Evolutionary conservation across 2,113 vertebrate genomes (phyloP).

Genomic region (Oreocharis arfaki): DNA sequence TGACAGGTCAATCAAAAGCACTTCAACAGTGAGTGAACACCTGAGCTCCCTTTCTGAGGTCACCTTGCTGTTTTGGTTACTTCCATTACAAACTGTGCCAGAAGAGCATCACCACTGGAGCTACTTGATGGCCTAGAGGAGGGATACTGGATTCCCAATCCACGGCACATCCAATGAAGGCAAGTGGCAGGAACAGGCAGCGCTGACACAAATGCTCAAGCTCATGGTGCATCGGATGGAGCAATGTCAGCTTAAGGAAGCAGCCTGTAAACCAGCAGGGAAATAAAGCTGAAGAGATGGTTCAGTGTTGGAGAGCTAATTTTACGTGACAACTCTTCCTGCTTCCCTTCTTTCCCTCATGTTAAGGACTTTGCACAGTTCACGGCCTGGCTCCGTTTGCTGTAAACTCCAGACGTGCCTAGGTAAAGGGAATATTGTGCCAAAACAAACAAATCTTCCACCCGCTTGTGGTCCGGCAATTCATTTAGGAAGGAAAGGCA

Average conservation of each 20-base stretch:
- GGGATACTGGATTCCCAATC: not conserved
- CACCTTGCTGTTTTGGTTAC: not conserved
- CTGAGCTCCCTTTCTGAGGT: not conserved
- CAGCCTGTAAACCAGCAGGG: not conserved
- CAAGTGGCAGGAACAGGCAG: not conserved
- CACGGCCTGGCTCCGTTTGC: not conserved
- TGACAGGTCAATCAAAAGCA: not conserved
- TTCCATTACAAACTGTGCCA: not conserved
- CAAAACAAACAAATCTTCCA: constrained; percentile 33
- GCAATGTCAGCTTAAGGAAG: not conserved
- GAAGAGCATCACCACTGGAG: not conserved
- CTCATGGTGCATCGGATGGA: fast-evolving
- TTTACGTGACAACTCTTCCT: not conserved
- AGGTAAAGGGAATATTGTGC: not conserved
- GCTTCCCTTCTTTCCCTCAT: not conserved
- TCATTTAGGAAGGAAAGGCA: not conserved
- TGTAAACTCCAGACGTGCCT: not conserved
- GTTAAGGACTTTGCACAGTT: not conserved
- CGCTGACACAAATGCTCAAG: fast-evolving
- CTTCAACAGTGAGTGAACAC: not conserved
- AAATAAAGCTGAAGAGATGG: not conserved
- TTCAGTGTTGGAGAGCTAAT: fast-evolving
- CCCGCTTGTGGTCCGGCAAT: not conserved
- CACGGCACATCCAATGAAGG: fast-evolving
- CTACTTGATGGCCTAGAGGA: fast-evolving